phyloP scores from a whole-genome alignment of 2,797 vertebrate genomes.

The Aratinga solstitialis region DNA sequence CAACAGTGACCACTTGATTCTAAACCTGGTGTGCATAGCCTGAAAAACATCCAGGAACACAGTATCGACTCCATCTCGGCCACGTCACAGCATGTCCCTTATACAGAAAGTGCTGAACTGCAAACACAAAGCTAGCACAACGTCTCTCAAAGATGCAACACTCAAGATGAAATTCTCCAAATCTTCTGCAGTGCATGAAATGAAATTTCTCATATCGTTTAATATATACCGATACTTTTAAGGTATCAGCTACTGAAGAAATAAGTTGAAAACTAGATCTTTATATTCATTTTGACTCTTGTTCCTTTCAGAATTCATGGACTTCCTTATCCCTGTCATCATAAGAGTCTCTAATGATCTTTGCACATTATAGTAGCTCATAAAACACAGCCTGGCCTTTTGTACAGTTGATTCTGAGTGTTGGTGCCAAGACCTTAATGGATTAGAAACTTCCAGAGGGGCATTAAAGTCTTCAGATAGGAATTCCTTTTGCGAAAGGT shows the following conservation, averaged over 20 bases:
- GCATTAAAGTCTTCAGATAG: background rate
- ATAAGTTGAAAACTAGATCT: background rate
- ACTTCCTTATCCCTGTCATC: background rate
- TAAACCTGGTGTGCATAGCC: rapidly evolving
- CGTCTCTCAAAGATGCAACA: background rate
- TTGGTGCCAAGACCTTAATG: conserved; percentile 20
- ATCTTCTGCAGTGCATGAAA: background rate
- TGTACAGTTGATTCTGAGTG: background rate
- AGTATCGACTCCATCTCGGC: background rate
- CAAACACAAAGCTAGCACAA: background rate
- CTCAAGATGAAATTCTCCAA: background rate
- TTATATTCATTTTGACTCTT: background rate
- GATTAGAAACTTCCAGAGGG: background rate
- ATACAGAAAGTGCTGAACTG: background rate
- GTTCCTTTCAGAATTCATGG: background rate
- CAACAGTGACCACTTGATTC: background rate
- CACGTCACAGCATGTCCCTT: background rate
- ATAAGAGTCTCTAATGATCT: background rate
- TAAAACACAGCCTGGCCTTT: background rate
- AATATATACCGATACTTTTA: background rate
- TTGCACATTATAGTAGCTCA: background rate
- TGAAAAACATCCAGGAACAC: background rate
- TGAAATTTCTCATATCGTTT: background rate
- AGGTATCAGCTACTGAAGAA: background rate
- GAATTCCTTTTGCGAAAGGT: background rate